Base-by-base conservation (phyloP, 2,113 vertebrate species). In the Monarcha castaneiventris region DNA sequence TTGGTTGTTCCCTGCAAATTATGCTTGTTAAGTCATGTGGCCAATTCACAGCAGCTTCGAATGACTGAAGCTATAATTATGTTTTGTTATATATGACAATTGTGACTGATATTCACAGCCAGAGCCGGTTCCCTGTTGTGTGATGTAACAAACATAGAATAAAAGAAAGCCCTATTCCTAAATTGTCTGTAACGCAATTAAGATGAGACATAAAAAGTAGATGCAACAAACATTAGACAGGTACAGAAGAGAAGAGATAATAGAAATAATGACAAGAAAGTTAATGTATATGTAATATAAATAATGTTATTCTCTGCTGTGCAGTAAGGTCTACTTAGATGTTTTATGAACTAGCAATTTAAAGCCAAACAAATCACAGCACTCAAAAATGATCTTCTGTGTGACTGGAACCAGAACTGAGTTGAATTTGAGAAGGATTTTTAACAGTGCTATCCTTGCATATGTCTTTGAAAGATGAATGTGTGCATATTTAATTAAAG, bases 51-150 rank as follows among this genome's bases (percentile, higher is more conserved):
- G 79, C 64, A 68, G 64, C 59, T 87, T 87, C 21, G 26, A 92
- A 71, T 87, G 76, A 84, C 68, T 92, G 89, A 89, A 92, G 74
- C 46, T 81, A 19, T 93, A 94, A 90, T 96, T 94, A 67, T 71
- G 76, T 88, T 93, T 88, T 90, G 68, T 94, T 93, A 48, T 86
- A 52, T 46, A 75, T 72, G 79, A 93, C 72, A 86, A 74, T 77
- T 71, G 78, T 92, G 88, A 61, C 72, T 75, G 76, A 37, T 92
- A 84, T 32, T 91, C 79, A 59, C 67, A 91, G 78, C 59, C 72
- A 85, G 87, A 52, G 27, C 19, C 1, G 0, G 29, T 71, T 87
- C 79, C 88, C 90, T 48, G 26, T 88, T 96, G 92, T 51, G 79
- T n/a, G 55, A 80, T 72, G 37, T 37, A 92, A 61, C 67, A 83